Conservation (phyloP, 2,797 vertebrate genomes). For the Bovichtus variegatus region DNA sequence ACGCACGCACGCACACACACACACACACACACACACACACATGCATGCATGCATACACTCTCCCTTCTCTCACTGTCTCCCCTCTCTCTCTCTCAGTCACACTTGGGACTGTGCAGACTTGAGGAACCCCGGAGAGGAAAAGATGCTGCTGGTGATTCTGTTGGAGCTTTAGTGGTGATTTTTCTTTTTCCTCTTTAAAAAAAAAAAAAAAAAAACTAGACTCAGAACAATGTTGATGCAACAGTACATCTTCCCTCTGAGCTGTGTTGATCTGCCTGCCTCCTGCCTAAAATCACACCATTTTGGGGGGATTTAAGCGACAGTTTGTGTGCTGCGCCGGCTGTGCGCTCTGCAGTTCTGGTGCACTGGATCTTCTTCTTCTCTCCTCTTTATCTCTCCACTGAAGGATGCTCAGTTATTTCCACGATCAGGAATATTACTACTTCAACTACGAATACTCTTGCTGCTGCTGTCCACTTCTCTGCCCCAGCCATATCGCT, state of each 20-base stretch:
- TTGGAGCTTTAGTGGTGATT: constrained; percentile 50
- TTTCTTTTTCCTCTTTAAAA: constrained; percentile 22
- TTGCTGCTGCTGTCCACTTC: constrained; percentile 23
- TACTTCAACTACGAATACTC: constrained; percentile 51
- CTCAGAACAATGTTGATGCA: constrained; percentile 74
- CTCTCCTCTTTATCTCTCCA: constrained; percentile 46
- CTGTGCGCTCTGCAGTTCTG: constrained; percentile 53
- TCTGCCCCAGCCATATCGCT: constrained; percentile 59
- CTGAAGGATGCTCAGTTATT: constrained; percentile 82
- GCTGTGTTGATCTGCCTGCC: constrained; percentile 56
- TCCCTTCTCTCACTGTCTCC: constrained; percentile 17
- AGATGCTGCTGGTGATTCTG: constrained; percentile 50
- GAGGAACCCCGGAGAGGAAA: constrained; percentile 57
- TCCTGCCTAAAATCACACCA: constrained; percentile 47
- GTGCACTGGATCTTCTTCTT: constrained; percentile 66
- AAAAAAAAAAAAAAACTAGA: constrained; percentile 43
- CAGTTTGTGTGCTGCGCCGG: constrained; percentile 67
- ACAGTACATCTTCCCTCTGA: constrained; percentile 52
- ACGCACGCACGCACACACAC: neutral
- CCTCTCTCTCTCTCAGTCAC: constrained; percentile 33
- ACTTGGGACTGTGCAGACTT: constrained; percentile 67
- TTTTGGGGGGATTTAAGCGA: constrained; percentile 69
- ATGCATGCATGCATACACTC: constrained; percentile 47
- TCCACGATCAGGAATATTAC: constrained; percentile 76
- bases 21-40: constrained; percentile 18